Conservation (phyloP, 2,113 vertebrate species). For the Heptranchias perlo region DNA sequence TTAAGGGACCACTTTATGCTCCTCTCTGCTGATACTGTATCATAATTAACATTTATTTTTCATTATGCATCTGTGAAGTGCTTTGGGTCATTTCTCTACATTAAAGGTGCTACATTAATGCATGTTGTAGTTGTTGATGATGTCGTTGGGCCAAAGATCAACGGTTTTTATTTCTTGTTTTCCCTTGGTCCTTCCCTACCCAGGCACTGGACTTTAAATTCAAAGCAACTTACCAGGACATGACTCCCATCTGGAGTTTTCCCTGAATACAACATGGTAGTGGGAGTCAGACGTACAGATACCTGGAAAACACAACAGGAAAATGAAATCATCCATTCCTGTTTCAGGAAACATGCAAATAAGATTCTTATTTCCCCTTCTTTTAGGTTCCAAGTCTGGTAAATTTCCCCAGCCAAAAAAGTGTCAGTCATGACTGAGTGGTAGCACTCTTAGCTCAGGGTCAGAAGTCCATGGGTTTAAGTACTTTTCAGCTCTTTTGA, state of each 20-base stretch:
- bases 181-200: not conserved
- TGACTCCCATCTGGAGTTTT: constrained; percentile 22
- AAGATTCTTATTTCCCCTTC: not conserved
- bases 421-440: not conserved
- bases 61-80: not conserved
- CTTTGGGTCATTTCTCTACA: not conserved
- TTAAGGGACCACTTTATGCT: not conserved
- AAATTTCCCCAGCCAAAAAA: not conserved
- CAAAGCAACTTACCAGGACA: constrained; percentile 15
- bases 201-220: not conserved
- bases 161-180: not conserved
- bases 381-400: not conserved
- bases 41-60: not conserved
- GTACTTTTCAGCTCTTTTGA: too few species aligned
- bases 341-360: not conserved
- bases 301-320: constrained; percentile 11
- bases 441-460: not conserved
- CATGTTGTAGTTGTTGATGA: not conserved
- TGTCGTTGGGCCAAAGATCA: not conserved
- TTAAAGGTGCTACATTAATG: not conserved
- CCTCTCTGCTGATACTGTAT: not conserved
- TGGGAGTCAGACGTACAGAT: constrained; percentile 27
- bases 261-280: constrained; percentile 34
- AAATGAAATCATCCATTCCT: not conserved
- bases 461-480: not conserved